Percentiles rank a stretch among this genome's conserved stretches.
These are phyloP conservation scores for Drosophila saltans DNA, from an alignment of 1,140 invertebrate genomes.

Conservation along the genomic window DNA sequence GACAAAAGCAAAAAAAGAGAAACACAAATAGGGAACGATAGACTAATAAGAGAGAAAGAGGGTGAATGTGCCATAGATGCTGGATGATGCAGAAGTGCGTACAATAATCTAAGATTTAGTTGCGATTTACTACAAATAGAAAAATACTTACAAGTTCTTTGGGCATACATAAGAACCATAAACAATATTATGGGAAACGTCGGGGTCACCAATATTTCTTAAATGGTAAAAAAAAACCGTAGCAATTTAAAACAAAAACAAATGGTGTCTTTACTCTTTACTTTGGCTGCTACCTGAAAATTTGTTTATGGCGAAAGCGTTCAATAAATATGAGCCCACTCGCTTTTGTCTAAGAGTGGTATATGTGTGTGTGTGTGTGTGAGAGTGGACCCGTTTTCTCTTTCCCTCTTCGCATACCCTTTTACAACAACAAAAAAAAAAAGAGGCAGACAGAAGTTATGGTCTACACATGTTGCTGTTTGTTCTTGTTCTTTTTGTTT, in stretches of 20 bases:
- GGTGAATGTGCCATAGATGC: no score
- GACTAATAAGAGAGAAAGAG: neutral
- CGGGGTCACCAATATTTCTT: neutral
- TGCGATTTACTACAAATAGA: no score
- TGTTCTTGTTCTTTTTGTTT: constrained; percentile 49
- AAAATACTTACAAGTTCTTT: no score
- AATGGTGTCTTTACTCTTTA: neutral
- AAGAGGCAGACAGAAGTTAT: constrained; percentile 36
- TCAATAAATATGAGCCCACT: constrained; percentile 7
- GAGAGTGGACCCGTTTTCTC: neutral
- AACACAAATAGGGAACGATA: constrained; percentile 21
- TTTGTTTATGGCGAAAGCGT: neutral
- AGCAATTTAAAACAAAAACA: no score
- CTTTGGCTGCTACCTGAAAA: neutral
- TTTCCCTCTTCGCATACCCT: neutral
- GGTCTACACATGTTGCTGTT: constrained; percentile 68
- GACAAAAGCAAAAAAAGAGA: constrained; percentile 60
- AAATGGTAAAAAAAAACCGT: no score
- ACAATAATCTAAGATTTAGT: no score
- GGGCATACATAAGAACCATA: no score
- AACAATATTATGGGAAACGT: neutral
- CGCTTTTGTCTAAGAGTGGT: neutral
- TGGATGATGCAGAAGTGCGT: no score
- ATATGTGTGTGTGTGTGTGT: no score
- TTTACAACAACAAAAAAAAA: neutral